Percentiles rank a stretch among this genome's conserved stretches.
Conservation (phyloP, 2,797 vertebrate genomes). For the Molossus alvarezi region DNA sequence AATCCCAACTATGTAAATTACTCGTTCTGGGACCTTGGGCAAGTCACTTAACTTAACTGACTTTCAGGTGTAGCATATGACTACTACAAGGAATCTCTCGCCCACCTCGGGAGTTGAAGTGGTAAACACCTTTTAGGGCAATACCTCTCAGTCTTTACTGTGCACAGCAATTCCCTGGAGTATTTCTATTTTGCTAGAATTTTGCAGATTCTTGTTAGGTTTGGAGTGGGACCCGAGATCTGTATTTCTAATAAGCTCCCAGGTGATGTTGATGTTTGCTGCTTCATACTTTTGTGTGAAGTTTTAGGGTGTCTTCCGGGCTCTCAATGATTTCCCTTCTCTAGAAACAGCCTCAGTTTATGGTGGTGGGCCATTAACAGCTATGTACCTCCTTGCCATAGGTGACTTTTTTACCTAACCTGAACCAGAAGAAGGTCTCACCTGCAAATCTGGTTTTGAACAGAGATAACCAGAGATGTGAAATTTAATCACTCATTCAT, state of each 20-base stretch:
- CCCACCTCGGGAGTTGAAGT: neutral
- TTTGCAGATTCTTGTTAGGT: neutral
- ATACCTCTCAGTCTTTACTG: neutral
- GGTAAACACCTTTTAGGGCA: neutral
- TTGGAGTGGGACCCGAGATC: neutral
- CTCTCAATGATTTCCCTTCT: neutral
- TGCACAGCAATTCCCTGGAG: neutral
- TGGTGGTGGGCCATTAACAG: neutral
- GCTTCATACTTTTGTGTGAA: neutral
- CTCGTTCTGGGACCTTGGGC: neutral
- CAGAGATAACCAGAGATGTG: neutral
- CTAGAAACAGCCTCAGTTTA: neutral
- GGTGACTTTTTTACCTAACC: neutral
- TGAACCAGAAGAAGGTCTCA: neutral
- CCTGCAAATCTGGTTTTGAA: constrained; percentile 50
- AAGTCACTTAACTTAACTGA: neutral
- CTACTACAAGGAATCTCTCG: neutral
- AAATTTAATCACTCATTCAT: neutral
- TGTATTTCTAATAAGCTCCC: constrained; percentile 4
- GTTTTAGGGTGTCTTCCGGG: neutral
- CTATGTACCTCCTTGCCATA: neutral
- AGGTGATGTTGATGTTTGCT: neutral
- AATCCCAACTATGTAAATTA: neutral
- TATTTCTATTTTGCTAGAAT: neutral
- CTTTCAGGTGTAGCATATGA: neutral